Conservation (phyloP, 2,113 vertebrate genomes). For the Channa argus region DNA sequence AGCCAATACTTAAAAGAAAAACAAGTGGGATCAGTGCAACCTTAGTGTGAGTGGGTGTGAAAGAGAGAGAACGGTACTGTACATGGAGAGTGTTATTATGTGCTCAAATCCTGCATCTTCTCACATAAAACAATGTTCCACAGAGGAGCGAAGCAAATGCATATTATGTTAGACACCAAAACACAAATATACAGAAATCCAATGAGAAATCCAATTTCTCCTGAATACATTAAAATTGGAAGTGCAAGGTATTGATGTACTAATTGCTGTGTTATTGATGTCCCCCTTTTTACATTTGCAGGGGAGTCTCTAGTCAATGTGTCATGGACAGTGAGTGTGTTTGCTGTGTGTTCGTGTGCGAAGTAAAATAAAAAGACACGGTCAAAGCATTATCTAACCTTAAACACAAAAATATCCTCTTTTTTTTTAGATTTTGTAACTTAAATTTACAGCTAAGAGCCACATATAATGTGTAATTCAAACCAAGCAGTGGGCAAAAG, state of each 20-base stretch:
- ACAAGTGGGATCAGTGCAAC: constrained; percentile 18
- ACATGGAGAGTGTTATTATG: constrained; percentile 10
- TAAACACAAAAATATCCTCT: background rate
- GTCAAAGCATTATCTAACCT: constrained; percentile 44
- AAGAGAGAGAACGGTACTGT: constrained; percentile 31
- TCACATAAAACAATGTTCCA: constrained; percentile 41
- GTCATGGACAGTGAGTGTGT: constrained; percentile 54
- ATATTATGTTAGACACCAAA: constrained; percentile 66
- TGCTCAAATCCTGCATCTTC: constrained; percentile 32
- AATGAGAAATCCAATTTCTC: constrained; percentile 76
- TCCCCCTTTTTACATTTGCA: constrained; percentile 79
- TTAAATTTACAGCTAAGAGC: background rate
- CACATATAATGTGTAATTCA: background rate
- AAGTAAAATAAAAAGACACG: constrained; percentile 5
- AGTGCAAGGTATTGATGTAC: constrained; percentile 80
- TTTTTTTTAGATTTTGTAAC: constrained; percentile 1
- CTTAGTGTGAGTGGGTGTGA: constrained; percentile 21
- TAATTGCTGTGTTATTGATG: constrained; percentile 83
- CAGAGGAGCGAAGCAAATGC: constrained; percentile 59
- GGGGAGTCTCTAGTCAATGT: constrained; percentile 67
- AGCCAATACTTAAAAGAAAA: background rate
- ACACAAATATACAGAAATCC: constrained; percentile 76
- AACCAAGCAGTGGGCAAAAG: background rate
- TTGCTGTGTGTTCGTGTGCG: constrained; percentile 41
- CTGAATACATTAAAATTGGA: constrained; percentile 78